Evolutionary conservation across 2,113 vertebrate species (phyloP), one percentile per base, ranked within the genome.

Genomic region (Corythornis cristatus): DNA sequence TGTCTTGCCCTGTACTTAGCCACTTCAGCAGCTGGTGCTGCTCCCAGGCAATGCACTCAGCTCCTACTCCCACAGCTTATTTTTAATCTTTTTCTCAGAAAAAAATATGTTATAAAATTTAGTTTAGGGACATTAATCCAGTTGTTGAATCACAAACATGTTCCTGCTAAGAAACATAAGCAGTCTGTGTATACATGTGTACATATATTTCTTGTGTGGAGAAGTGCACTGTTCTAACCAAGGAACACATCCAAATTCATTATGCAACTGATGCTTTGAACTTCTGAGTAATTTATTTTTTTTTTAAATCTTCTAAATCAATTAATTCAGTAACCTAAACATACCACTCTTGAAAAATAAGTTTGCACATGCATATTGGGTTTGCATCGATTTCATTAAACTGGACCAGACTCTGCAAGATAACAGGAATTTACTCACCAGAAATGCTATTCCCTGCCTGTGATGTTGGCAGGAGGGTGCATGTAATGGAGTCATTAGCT

Each of bases 61-160:
- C 53, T 93, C 83, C 71, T 79, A 71, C 80, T 88, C 42, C 45
- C 77, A 84, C 58, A 81, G 61, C 57, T 78, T 93, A 43, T 43
- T 51, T 21, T 31, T 25, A 25, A 48, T 33, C 46, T 56, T 20
- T 7, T 62, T 75, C 86, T 82, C 64, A 29, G 58, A 91, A 95
- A 96, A 93, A 96, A 93, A 93, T 67, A 89, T 61, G 76, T 71
- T 94, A 94, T 88, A 91, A 92, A 82, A 93, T 92, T 91, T 95
- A 88, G 72, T 64, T 88, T 64, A 74, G 60, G 65, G 82, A 80
- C 68, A 82, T 89, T 7, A 74, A 92, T 56, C 26, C 93, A 91
- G 68, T 64, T 89, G 87, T 83, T 92, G 84, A 91, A 94, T 89
- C 57, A 90, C 61, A 94, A 93, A 75, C 28, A 77, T 37, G 21